Evolutionary conservation across 2,113 vertebrate species (phyloP).

Genomic region (Pedionomus torquatus): DNA sequence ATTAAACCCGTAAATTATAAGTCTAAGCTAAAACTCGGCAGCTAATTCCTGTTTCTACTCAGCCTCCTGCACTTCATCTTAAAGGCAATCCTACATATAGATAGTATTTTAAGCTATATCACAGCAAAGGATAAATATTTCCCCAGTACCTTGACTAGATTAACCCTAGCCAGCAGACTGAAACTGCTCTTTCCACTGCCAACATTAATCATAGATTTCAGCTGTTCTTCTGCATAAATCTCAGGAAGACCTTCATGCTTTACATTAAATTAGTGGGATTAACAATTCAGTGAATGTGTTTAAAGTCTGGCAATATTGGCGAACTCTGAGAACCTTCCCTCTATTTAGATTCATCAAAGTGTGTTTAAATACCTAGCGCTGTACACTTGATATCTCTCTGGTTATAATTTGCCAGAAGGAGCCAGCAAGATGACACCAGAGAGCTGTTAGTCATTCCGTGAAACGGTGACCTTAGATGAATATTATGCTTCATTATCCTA

Average conservation of each 20-base stretch:
- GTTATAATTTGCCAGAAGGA: constrained; percentile 6
- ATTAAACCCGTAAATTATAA: constrained; percentile 54
- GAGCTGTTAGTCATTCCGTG: constrained; percentile 22
- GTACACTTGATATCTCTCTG: background rate
- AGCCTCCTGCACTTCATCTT: constrained; percentile 9
- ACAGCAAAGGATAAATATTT: constrained; percentile 48
- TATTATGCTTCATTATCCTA: constrained; percentile 27
- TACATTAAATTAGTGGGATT: constrained; percentile 23
- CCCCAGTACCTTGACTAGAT: constrained; percentile 38
- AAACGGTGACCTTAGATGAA: constrained; percentile 32
- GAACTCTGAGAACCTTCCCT: background rate
- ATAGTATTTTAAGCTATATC: constrained; percentile 21
- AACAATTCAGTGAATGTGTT: constrained; percentile 21
- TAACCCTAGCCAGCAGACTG: constrained; percentile 19
- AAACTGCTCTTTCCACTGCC: constrained; percentile 7
- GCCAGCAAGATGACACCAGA: background rate
- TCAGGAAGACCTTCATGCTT: background rate
- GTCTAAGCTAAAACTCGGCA: background rate
- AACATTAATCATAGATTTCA: constrained; percentile 18
- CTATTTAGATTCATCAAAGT: constrained; percentile 6
- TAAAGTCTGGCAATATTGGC: background rate
- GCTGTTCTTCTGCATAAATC: background rate
- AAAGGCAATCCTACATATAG: background rate
- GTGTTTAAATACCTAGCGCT: background rate
- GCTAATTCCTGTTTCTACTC: constrained; percentile 27